Conservation (phyloP, 2,888 invertebrate species). For the Hirtodrosophila confusa region DNA sequence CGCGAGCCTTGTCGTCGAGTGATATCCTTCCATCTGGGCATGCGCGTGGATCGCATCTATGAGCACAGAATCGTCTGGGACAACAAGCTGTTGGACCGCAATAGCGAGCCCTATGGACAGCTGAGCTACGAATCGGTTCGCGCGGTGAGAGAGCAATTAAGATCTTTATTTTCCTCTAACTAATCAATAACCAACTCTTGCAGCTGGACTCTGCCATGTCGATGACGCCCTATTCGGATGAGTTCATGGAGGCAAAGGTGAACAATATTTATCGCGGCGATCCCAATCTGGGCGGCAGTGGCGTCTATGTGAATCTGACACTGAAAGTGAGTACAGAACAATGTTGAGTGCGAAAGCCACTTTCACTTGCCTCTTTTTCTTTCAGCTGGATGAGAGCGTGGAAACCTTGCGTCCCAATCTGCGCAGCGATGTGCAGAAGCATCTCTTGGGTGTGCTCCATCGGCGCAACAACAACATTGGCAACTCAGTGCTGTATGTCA, state of each 20-base stretch:
- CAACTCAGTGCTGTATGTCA: conserved; percentile 93
- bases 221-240: conserved; percentile 95
- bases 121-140: conserved; percentile 93
- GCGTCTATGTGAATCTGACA: conserved; percentile 94
- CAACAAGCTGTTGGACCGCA: conserved; percentile 89
- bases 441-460: conserved; percentile 92
- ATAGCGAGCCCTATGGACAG: conserved; percentile 92
- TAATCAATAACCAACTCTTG: accelerated
- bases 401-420: conserved; percentile 89
- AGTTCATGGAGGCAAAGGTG: conserved; percentile 92
- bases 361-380: background rate
- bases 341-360: background rate
- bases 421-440: conserved; percentile 91
- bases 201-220: conserved; percentile 96
- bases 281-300: conserved; percentile 88
- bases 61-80: conserved; percentile 92
- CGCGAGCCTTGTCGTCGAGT: conserved; percentile 91
- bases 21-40: conserved; percentile 90
- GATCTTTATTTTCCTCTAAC: background rate
- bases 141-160: conserved; percentile 88
- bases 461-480: conserved; percentile 94
- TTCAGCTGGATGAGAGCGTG: conserved; percentile 89
- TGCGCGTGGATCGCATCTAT: conserved; percentile 93
- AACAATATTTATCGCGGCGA: conserved; percentile 92
- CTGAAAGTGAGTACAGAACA: conserved; percentile 85